phyloP scores from a whole-genome alignment of 2,888 invertebrate species.

The Orthosia gothica region DNA sequence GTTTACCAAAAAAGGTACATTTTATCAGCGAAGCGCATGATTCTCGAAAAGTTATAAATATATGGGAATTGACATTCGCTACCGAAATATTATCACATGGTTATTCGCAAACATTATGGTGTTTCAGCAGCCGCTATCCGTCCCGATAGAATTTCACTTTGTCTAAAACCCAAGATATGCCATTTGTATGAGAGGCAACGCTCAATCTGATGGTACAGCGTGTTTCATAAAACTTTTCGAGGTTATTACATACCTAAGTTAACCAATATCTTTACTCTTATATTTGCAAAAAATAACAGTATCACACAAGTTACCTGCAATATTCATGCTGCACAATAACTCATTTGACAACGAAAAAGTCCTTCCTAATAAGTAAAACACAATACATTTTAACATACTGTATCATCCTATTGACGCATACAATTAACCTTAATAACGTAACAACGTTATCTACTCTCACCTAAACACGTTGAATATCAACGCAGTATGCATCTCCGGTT shows the following conservation, averaged over 20 bases:
- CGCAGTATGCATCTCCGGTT: conserved; percentile 51
- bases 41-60: no score
- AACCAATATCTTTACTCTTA: background rate
- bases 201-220: background rate
- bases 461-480: conserved; percentile 13
- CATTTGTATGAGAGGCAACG: no score
- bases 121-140: no score
- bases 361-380: background rate
- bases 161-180: background rate
- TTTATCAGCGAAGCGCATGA: no score
- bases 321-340: background rate
- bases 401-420: background rate
- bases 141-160: no score
- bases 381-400: background rate
- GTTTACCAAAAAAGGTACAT: no score
- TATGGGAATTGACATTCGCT: no score
- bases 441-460: conserved; percentile 18
- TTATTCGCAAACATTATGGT: no score
- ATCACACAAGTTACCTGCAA: no score
- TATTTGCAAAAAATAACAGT: no score
- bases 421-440: conserved; percentile 3
- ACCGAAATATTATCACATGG: no score
- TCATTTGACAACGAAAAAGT: background rate
- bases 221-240: background rate
- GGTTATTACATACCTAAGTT: background rate